phyloP scores from a whole-genome alignment of 1,140 invertebrate species.

The Nymphalis io region DNA sequence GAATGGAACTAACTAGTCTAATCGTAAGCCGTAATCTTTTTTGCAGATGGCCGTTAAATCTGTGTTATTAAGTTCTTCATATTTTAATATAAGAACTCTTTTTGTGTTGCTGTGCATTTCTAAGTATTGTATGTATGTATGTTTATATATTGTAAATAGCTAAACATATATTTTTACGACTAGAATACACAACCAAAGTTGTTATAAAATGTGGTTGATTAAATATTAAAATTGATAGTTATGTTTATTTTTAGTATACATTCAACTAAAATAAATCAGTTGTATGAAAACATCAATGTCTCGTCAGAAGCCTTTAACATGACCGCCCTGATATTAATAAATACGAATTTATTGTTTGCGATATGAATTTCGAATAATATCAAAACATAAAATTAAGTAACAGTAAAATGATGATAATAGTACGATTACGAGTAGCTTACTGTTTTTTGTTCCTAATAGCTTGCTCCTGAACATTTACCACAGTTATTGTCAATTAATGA shows the following conservation, averaged over 20 bases:
- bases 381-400: conserved; percentile 42
- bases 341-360: conserved; percentile 74
- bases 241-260: conserved; percentile 74
- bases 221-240: conserved; percentile 76
- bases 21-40: conserved; percentile 60
- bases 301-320: conserved; percentile 65
- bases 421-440: conserved; percentile 55
- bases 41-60: conserved; percentile 67
- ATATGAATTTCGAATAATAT: conserved; percentile 52
- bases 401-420: conserved; percentile 45
- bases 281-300: conserved; percentile 62
- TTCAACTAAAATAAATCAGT: conserved; percentile 58
- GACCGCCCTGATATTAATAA: conserved; percentile 74
- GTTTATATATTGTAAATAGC: conserved; percentile 78
- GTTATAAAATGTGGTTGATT: conserved; percentile 80
- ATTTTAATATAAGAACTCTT: conserved; percentile 70
- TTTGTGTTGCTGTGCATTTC: conserved; percentile 79
- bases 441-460: conserved; percentile 73
- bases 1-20: conserved; percentile 64
- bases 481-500: conserved; percentile 70
- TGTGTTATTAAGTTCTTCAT: conserved; percentile 77
- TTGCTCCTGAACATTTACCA: conserved; percentile 59
- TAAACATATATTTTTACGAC: conserved; percentile 80
- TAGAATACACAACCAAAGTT: conserved; percentile 80
- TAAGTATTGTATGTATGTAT: conserved; percentile 77